phyloP scores from a whole-genome alignment of 2,888 invertebrate genomes.

The Hemicrepidius hirtus region DNA sequence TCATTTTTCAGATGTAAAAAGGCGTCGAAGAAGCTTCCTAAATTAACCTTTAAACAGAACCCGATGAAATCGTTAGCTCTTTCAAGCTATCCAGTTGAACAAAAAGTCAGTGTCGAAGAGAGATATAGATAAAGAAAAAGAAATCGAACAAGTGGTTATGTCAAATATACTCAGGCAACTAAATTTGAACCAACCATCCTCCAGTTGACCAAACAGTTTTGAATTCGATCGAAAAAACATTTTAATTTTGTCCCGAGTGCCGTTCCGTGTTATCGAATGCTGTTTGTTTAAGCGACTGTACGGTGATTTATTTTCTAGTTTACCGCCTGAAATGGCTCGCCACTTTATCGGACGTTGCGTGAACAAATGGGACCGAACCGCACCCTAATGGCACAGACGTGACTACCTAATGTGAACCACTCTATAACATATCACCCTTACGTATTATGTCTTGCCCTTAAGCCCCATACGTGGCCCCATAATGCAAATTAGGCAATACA shows the following conservation, averaged over 20 bases:
- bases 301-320: conserved; percentile 63
- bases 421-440: conserved; percentile 57
- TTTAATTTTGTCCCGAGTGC: conserved; percentile 33
- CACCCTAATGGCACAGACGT: conserved; percentile 64
- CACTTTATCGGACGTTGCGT: conserved; percentile 63
- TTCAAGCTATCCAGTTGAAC: conserved; percentile 32
- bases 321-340: conserved; percentile 60
- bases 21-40: conserved; percentile 45
- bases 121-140: conserved; percentile 56
- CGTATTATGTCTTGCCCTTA: conserved; percentile 53
- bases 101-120: conserved; percentile 51
- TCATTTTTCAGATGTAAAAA: conserved; percentile 41
- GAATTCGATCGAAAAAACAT: conserved; percentile 24
- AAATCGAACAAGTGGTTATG: conserved; percentile 63
- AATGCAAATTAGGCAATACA: conserved; percentile 54
- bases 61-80: conserved; percentile 41
- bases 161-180: conserved; percentile 63
- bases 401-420: conserved; percentile 63
- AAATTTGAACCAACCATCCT: conserved; percentile 59
- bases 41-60: conserved; percentile 47
- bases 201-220: conserved; percentile 52
- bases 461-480: conserved; percentile 54
- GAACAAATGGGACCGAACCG: conserved; percentile 65
- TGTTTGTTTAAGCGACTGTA: conserved; percentile 56
- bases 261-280: conserved; percentile 49